Base-by-base conservation (phyloP, 2,888 invertebrate species). In the Drosophila testacea region DNA sequence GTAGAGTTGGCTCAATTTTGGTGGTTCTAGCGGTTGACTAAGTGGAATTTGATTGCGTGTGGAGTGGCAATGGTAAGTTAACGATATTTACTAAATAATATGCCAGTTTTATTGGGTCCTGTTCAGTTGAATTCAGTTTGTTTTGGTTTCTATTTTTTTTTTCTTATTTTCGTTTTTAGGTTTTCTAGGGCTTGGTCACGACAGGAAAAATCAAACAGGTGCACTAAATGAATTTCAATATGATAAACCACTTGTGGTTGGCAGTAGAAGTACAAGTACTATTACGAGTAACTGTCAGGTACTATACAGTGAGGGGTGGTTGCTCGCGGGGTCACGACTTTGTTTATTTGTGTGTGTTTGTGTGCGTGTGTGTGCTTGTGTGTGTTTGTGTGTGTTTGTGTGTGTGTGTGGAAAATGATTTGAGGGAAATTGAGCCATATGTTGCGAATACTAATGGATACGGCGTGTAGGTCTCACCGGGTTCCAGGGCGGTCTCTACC, bases 371-470 rank as follows among this genome's bases (percentile, higher is more conserved):
- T 51, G 59, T 27, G 50, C n/a, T n/a, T 66, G 70, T 62, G 42
- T 57, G 69, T n/a, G n/a, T 42, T 22, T 32, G 56, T 60, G 68
- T 44, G 56, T 51, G 51, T 41, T 42, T 55, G 50, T 66, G 81
- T 51, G 47, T 65, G 61, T 66, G 70, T 62, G 42, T 57, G 69
- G 75, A 80, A 78, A 79, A 69, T 74, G 77, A 79, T 83, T 85
- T 83, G 74, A 88, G 79, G 89, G 91, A 91, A 90, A 91, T 90
- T 84, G 78, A 88, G 91, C 90, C 90, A 90, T 90, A 91, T 90
- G 90, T 88, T 90, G 81, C 75, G 79, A 90, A 87, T 90, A 90
- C 87, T 88, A 91, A 91, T 88, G 81, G 76, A 82, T 80, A 79
- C 57, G 75, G 64, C 54, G 62, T 28, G 44, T 59, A 30, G 57